Evolutionary conservation across 2,888 invertebrate genomes (phyloP), one percentile per base, ranked within the genome.

Genomic region (Liopterus haemorrhoidalis): DNA sequence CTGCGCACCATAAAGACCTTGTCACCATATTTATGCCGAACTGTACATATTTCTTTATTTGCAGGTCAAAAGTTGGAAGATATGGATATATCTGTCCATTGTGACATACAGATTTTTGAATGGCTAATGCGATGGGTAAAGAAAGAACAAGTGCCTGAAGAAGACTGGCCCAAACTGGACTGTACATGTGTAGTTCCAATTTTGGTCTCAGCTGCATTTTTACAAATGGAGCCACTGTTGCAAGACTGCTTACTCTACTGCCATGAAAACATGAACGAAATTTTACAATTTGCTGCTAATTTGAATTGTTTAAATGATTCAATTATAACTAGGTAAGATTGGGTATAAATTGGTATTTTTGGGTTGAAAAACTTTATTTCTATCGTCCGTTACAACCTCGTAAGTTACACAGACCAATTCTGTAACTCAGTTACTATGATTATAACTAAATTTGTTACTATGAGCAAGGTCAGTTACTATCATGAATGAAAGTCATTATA

Each of bases 101-200:
- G 95, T 64, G 95, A 96, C 68, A 85, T 96, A 45, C 78, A 86
- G 64, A 92, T 95, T 49, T 96, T 96, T 67, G 94, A 94, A 59
- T 95, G 94, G 93, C 71, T 96, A 40, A 92, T 95, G 86, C 81
- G 83, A 52, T 95, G 94, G 90, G 88, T 94, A n/a, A 91, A 92
- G 65, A 76, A 79, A 20, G 85, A 85, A 55, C 72, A 78, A 48
- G 32, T 51, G 2, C 69, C 78, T 47, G 75, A 79, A 46, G 79
- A 78, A 0, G 79, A 79, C 53, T 78, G 79, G 75, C 87, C 88
- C 0, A 66, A 71, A 28, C 66, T 87, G 30, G 91, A 92, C 63
- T 75, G 87, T 0, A 79, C 76, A 58, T 93, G 90, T 66, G 94
- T 93, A 2, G 80, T 95, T 41, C 93, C 94, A 1, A 86, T 96